These are phyloP conservation scores for Odontamblyopus rebecca DNA, from an alignment of 2,797 vertebrate genomes.

Conservation along the genomic window DNA sequence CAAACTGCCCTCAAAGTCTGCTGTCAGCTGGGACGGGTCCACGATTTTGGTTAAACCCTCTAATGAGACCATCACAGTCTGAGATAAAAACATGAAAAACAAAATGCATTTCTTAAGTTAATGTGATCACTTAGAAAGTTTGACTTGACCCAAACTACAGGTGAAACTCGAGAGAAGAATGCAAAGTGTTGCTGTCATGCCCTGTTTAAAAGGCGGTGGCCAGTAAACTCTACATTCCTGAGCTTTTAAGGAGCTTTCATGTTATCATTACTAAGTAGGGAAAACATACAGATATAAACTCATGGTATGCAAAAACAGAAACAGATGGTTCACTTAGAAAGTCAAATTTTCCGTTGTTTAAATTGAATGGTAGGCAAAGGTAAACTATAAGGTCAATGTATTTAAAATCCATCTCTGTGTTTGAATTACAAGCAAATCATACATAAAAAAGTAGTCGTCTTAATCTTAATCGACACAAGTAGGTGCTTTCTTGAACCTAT, in stretches of 20 bases:
- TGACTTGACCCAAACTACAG: constrained; percentile 9
- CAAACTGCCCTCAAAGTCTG: constrained; percentile 95
- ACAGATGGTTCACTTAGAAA: constrained; percentile 14
- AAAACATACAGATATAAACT: constrained; percentile 32
- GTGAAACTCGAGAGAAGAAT: constrained; percentile 45
- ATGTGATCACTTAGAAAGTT: background rate
- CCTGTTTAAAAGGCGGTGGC: constrained; percentile 38
- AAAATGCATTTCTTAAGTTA: constrained; percentile 2
- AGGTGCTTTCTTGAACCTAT: constrained; percentile 34
- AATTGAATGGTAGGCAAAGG: background rate
- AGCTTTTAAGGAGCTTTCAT: constrained; percentile 36
- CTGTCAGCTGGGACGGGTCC: constrained; percentile 95
- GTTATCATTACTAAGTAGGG: constrained; percentile 55
- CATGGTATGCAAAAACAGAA: constrained; percentile 39
- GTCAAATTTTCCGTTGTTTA: background rate
- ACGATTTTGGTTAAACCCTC: constrained; percentile 98
- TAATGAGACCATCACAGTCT: constrained; percentile 98
- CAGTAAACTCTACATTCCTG: constrained; percentile 43
- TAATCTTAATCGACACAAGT: constrained; percentile 17
- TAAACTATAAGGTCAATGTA: background rate
- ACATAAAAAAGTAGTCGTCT: background rate
- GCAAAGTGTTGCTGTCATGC: constrained; percentile 23
- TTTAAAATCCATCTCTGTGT: background rate
- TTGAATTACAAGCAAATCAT: background rate
- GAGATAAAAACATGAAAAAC: constrained; percentile 18